These are phyloP conservation scores for Zoanthus sansibaricus DNA, from an alignment of 92 coral and sea anemone species.

Conservation along the genomic window DNA sequence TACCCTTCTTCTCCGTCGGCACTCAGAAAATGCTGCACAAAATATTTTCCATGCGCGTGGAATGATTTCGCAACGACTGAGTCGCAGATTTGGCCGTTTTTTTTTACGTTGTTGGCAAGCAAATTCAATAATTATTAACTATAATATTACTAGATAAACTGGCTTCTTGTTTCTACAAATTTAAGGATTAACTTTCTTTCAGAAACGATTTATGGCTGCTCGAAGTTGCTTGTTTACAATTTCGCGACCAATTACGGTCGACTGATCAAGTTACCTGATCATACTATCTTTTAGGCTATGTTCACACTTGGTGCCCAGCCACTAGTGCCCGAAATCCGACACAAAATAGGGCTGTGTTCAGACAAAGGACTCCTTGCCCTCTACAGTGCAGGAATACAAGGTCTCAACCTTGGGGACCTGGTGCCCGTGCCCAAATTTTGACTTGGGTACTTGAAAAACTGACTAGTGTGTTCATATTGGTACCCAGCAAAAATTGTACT, in stretches of 20 bases:
- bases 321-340: too few species aligned
- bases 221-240: background rate
- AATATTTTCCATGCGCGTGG: background rate
- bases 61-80: background rate
- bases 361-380: too few species aligned
- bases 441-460: too few species aligned
- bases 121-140: background rate
- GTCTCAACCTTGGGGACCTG: too few species aligned
- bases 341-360: too few species aligned
- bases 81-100: background rate
- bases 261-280: background rate
- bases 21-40: background rate
- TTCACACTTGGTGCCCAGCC: too few species aligned
- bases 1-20: background rate
- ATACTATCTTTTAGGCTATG: background rate
- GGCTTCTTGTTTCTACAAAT: background rate
- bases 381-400: too few species aligned
- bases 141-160: background rate
- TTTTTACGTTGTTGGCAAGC: background rate
- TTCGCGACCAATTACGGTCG: background rate
- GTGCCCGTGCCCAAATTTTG: too few species aligned
- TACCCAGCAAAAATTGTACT: too few species aligned
- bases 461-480: too few species aligned
- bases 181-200: background rate
- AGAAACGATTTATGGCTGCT: background rate